phyloP scores from a whole-genome alignment of 2,797 vertebrate genomes.

The Anniella stebbinsi region DNA sequence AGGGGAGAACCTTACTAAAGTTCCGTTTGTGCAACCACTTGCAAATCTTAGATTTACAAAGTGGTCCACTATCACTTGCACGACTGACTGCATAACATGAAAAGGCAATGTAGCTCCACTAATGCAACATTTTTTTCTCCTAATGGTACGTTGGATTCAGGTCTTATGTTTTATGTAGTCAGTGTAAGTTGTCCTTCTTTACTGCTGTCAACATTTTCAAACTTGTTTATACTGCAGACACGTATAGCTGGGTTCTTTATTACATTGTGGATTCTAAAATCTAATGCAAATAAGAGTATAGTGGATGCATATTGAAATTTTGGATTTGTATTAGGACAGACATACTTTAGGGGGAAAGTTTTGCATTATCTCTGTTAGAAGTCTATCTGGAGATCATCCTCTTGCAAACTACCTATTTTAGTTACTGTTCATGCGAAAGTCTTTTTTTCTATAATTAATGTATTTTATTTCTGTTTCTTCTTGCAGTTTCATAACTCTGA shows the following conservation, averaged over 20 bases:
- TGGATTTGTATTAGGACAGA: background rate
- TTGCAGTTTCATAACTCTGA: conserved; percentile 95
- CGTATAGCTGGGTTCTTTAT: background rate
- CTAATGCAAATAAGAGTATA: background rate
- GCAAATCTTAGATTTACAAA: too few species aligned
- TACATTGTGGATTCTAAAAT: background rate
- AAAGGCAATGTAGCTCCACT: too few species aligned
- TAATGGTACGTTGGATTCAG: too few species aligned
- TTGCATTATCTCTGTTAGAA: background rate
- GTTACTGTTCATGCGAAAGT: background rate
- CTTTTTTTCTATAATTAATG: background rate
- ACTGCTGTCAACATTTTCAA: background rate
- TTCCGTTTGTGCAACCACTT: too few species aligned
- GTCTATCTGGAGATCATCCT: background rate
- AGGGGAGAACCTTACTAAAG: too few species aligned
- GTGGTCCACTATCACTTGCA: too few species aligned
- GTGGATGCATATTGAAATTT: background rate
- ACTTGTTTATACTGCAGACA: background rate
- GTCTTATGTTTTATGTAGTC: background rate
- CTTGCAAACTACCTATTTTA: background rate
- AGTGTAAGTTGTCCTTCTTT: background rate
- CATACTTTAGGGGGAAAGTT: background rate
- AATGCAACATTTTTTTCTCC: too few species aligned
- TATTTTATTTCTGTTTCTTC: conserved; percentile 19
- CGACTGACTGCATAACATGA: too few species aligned